A percentile compares a stretch with the other conserved stretches of the same genome.
Conservation (phyloP, 2,113 vertebrate species). For the Elgaria multicarinata region DNA sequence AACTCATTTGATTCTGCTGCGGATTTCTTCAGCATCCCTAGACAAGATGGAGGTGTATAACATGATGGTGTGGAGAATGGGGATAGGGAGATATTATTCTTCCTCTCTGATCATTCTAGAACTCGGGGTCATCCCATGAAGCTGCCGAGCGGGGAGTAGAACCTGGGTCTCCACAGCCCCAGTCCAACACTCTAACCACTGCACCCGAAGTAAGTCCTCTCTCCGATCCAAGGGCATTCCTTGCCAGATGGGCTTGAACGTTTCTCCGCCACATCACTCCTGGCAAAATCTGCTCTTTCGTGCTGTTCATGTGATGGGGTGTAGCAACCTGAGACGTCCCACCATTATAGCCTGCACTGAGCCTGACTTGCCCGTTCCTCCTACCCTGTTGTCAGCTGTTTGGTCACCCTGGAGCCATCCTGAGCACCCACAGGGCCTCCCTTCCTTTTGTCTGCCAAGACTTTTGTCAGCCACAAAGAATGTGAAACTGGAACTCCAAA, state of each 20-base stretch:
- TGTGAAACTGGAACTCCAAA: not conserved
- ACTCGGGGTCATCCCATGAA: too few species aligned
- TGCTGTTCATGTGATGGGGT: not conserved
- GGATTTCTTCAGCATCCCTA: too few species aligned
- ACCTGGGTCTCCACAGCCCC: too few species aligned
- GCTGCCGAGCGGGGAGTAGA: too few species aligned
- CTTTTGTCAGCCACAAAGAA: not conserved
- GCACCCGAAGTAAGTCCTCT: not conserved
- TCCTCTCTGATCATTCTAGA: too few species aligned
- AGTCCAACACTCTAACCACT: too few species aligned
- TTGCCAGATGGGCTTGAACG: too few species aligned
- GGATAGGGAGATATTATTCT: too few species aligned
- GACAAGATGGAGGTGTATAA: too few species aligned
- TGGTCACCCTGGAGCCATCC: not conserved
- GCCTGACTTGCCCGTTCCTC: not conserved
- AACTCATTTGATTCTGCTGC: too few species aligned
- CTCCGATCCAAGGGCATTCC: not conserved
- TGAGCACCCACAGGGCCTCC: too few species aligned
- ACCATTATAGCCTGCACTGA: not conserved
- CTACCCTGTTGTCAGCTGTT: not conserved
- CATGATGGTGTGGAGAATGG: too few species aligned
- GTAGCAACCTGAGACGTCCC: not conserved
- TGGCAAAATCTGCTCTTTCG: not conserved
- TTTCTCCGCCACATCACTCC: not conserved
- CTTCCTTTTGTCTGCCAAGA: not conserved